These are phyloP conservation scores for Liopterus haemorrhoidalis DNA, from an alignment of 2,888 invertebrate species.

Conservation along the genomic window DNA sequence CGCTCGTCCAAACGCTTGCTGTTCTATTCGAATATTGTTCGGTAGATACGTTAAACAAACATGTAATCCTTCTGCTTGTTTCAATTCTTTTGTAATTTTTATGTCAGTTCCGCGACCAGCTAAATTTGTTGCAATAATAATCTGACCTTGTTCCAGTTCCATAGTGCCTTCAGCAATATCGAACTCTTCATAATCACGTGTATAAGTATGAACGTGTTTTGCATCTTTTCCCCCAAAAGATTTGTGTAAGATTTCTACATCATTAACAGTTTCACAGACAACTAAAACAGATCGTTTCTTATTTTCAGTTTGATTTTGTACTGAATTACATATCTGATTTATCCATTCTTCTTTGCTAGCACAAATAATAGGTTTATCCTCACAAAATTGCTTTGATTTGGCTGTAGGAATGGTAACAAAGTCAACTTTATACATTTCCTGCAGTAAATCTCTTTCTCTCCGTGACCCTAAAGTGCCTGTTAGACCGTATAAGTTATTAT, in stretches of 20 bases:
- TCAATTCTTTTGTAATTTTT: conserved; percentile 33
- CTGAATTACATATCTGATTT: conserved; percentile 18
- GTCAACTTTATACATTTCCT: conserved; percentile 35
- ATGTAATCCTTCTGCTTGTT: conserved; percentile 40
- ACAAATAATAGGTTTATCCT: conserved; percentile 30
- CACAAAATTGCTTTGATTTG: conserved; percentile 33
- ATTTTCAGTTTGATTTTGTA: conserved; percentile 20
- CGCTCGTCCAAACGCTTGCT: conserved; percentile 43
- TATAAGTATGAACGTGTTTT: conserved; percentile 22
- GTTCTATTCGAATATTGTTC: conserved; percentile 40
- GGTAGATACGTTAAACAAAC: conserved; percentile 43
- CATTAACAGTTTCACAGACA: conserved; percentile 33
- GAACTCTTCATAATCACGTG: conserved; percentile 27
- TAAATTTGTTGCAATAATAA: conserved; percentile 41
- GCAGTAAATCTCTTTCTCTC: conserved; percentile 36
- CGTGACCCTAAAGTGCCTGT: conserved; percentile 42
- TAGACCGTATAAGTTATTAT: conserved; percentile 39
- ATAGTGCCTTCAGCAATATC: conserved; percentile 15
- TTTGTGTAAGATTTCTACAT: conserved; percentile 28
- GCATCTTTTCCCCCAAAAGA: conserved; percentile 19
- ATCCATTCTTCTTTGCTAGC: conserved; percentile 23
- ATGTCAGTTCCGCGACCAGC: conserved; percentile 41
- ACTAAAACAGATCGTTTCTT: conserved; percentile 36
- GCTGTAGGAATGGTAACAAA: conserved; percentile 38
- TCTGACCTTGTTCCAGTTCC: conserved; percentile 26